Percentiles rank a stretch among this genome's conserved stretches.
Evolutionary conservation across 2,113 vertebrate genomes (phyloP).

Genomic region (Bettongia penicillata): DNA sequence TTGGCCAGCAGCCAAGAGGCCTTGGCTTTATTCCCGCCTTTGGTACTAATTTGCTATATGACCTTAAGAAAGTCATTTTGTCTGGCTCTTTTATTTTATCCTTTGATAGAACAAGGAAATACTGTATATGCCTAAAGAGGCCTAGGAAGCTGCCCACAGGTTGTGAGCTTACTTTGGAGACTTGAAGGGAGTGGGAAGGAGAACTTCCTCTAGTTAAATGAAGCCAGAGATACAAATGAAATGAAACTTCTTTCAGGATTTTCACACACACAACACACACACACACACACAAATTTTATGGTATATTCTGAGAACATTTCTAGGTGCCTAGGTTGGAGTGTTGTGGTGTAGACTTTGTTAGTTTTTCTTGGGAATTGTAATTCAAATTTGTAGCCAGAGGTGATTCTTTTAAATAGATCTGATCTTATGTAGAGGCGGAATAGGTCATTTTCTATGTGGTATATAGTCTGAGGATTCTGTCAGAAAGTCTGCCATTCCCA

Average conservation of each 20-base stretch:
- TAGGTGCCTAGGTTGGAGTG: background rate
- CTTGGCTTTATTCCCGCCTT: background rate
- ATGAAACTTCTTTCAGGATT: background rate
- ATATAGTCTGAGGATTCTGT: background rate
- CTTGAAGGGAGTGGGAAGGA: background rate
- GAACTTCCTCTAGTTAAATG: background rate
- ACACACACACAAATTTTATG: background rate
- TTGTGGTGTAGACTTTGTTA: background rate
- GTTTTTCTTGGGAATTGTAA: background rate
- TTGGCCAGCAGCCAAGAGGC: background rate
- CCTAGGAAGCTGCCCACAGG: background rate
- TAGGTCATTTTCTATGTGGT: background rate
- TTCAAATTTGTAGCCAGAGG: background rate
- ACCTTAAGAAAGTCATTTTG: background rate
- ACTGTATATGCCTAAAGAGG: background rate
- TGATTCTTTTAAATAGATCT: background rate
- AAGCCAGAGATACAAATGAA: background rate
- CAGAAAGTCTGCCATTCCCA: background rate
- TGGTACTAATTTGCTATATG: background rate
- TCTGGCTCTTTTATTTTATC: background rate
- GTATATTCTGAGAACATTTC: background rate
- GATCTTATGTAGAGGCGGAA: background rate
- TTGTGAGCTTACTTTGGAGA: background rate
- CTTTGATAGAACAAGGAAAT: background rate
- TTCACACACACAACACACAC: background rate